Percentiles rank a stretch among this genome's conserved stretches.
These are phyloP conservation scores for Cinclus mexicanus DNA, from an alignment of 2,113 vertebrate genomes.

Conservation along the genomic window DNA sequence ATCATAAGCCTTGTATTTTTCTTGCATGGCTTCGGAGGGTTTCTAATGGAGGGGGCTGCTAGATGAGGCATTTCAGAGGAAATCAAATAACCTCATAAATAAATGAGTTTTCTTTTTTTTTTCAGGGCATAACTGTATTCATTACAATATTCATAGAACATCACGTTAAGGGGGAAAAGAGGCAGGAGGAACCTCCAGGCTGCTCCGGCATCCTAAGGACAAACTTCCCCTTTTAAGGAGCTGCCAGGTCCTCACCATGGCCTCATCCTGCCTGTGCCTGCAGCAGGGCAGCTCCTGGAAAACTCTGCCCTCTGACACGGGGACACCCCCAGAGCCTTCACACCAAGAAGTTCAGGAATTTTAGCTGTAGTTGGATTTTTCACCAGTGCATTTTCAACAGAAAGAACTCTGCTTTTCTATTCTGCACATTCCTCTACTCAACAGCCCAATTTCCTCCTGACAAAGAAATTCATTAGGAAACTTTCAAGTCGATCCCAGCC, in stretches of 20 bases:
- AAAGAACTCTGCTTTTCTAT: neutral
- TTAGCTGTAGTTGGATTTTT: neutral
- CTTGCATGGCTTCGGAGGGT: neutral
- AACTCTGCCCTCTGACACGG: neutral
- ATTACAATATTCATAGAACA: neutral
- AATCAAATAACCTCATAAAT: conserved; percentile 52
- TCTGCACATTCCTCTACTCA: neutral
- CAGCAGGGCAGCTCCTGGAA: neutral
- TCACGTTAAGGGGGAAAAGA: neutral
- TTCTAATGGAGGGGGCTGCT: conserved; percentile 32
- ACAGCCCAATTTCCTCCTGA: conserved; percentile 47
- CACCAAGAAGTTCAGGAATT: neutral
- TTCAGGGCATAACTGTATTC: neutral
- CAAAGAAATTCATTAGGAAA: conserved; percentile 63
- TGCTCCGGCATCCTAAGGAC: neutral
- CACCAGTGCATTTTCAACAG: neutral
- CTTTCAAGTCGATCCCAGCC: conserved; percentile 12
- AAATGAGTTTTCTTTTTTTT: conserved; percentile 38
- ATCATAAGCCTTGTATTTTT: conserved; percentile 33
- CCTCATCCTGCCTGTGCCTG: neutral
- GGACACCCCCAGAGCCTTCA: neutral
- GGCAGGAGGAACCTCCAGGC: neutral
- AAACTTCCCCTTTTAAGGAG: neutral
- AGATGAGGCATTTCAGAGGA: conserved; percentile 53
- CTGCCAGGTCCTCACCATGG: neutral